Conservation (phyloP, 1,140 invertebrate species). For the Leptopilina clavipes region DNA sequence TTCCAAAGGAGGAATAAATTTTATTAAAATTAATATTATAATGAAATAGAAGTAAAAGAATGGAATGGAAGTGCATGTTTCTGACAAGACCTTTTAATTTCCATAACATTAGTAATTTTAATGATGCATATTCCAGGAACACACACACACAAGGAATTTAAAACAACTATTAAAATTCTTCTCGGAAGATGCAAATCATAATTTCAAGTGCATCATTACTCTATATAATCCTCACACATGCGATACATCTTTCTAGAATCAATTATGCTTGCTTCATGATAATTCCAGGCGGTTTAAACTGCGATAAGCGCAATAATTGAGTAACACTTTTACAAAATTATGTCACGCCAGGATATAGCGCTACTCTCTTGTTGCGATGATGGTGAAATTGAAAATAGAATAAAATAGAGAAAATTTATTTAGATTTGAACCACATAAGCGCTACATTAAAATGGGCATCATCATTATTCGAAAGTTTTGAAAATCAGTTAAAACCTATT, state of each 20-base stretch:
- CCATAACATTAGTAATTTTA: conserved; percentile 17
- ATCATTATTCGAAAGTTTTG: background rate
- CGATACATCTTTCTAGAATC: conserved; percentile 27
- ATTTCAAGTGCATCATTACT: conserved; percentile 7
- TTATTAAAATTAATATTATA: no score
- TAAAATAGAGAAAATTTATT: background rate
- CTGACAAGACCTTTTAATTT: background rate
- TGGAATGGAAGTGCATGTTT: background rate
- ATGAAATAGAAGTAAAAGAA: no score
- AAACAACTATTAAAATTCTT: conserved; percentile 6
- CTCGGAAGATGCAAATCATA: conserved; percentile 9
- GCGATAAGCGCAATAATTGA: conserved; percentile 12
- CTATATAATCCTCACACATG: conserved; percentile 14
- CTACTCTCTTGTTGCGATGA: no score
- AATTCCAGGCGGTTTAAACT: background rate
- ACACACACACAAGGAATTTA: background rate
- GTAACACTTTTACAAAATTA: conserved; percentile 33
- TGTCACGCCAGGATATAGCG: conserved; percentile 7
- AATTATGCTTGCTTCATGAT: conserved; percentile 14
- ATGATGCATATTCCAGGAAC: background rate
- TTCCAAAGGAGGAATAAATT: no score
- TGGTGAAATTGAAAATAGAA: conserved; percentile 34
- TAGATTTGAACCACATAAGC: background rate
- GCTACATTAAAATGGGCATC: background rate
- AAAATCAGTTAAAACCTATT: conserved; percentile 9